phyloP scores from a whole-genome alignment of 2,113 vertebrate genomes.

The Podiceps cristatus region DNA sequence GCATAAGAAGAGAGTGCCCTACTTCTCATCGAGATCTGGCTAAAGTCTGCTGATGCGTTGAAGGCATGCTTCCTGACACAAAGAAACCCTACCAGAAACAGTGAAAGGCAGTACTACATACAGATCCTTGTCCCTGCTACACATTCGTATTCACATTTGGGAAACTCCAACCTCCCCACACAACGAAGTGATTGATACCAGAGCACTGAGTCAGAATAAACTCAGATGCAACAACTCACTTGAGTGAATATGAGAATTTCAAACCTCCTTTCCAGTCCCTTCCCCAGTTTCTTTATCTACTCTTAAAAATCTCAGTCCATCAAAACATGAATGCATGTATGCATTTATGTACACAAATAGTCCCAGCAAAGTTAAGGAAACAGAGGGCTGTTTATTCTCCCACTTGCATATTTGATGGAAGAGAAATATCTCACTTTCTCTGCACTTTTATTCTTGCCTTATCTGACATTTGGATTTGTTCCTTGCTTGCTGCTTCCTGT shows the following conservation, averaged over 20 bases:
- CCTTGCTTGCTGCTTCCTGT: neutral
- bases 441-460: neutral
- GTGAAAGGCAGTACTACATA: neutral
- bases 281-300: neutral
- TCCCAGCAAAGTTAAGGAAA: neutral
- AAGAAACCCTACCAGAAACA: neutral
- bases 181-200: fast-evolving
- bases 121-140: neutral
- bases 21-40: neutral
- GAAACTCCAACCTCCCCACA: neutral
- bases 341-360: neutral
- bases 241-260: neutral
- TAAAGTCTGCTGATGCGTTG: neutral
- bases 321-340: neutral
- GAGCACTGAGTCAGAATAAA: neutral
- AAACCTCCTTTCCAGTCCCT: neutral
- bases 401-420: neutral
- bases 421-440: neutral
- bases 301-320: neutral
- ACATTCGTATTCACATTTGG: neutral
- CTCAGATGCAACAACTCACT: neutral
- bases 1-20: neutral
- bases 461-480: neutral
- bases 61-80: neutral
- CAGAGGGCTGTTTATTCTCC: neutral